Evolutionary conservation across 2,113 vertebrate genomes (phyloP).

Genomic region (Puma concolor): DNA sequence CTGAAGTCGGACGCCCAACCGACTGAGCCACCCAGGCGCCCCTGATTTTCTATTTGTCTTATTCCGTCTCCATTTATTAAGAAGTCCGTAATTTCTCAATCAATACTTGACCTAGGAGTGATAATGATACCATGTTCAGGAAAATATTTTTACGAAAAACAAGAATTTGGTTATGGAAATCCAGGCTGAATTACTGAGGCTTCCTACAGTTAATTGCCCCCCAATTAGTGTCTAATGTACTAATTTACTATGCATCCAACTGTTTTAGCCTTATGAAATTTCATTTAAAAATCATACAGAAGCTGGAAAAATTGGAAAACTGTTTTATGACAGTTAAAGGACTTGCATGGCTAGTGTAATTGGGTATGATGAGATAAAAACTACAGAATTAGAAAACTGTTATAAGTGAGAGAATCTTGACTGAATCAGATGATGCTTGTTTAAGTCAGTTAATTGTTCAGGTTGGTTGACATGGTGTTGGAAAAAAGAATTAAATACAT

Average conservation of each 20-base stretch:
- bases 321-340: slow-evolving; percentile 12
- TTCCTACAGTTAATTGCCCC: neutral
- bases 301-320: neutral
- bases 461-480: neutral
- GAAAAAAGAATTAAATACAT: neutral
- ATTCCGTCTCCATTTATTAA: slow-evolving; percentile 21
- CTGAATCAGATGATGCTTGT: neutral
- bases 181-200: neutral
- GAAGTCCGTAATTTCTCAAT: neutral
- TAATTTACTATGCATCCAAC: neutral
- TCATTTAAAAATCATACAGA: neutral
- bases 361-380: neutral
- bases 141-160: slow-evolving; percentile 38
- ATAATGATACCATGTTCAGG: neutral
- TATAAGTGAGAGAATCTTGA: neutral
- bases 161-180: neutral
- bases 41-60: neutral
- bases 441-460: neutral
- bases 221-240: neutral
- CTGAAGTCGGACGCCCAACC: too few species aligned
- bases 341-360: neutral
- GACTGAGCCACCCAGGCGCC: too few species aligned
- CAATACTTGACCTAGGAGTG: neutral
- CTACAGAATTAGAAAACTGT: neutral
- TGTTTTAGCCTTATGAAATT: neutral